phyloP scores from a whole-genome alignment of 2,113 vertebrate genomes.

The Salvelinus namaycush region DNA sequence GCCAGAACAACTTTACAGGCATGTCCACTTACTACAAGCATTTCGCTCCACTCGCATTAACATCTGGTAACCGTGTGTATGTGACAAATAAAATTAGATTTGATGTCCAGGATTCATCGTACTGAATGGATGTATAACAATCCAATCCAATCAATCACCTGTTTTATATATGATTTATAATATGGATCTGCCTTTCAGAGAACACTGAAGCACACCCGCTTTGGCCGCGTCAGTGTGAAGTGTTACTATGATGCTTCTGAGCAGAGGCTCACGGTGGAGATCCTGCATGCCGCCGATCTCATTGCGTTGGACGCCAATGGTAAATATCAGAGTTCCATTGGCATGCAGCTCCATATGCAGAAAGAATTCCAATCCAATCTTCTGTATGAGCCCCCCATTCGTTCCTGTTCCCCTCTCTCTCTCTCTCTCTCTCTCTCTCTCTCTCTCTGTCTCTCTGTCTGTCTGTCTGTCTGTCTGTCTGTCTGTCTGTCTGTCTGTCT shows the following conservation, averaged over 20 bases:
- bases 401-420: no score
- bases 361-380: not conserved
- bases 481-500: no score
- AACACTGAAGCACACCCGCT: constrained; percentile 82
- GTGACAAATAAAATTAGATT: no score
- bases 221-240: constrained; percentile 83
- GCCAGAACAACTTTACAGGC: not conserved
- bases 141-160: no score
- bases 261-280: constrained; percentile 85
- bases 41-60: no score
- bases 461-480: no score
- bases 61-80: no score
- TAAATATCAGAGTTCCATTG: constrained; percentile 46
- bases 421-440: no score
- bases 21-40: no score
- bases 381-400: not conserved
- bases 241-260: constrained; percentile 85
- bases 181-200: constrained; percentile 66
- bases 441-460: no score
- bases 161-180: not conserved
- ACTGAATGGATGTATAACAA: no score
- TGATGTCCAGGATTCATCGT: no score
- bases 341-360: not conserved
- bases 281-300: constrained; percentile 84
- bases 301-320: constrained; percentile 87